A percentile compares a stretch with the other conserved stretches of the same genome.
These are phyloP conservation scores for Leptogaster cylindrica DNA, from an alignment of 2,888 invertebrate genomes.

Conservation along the genomic window DNA sequence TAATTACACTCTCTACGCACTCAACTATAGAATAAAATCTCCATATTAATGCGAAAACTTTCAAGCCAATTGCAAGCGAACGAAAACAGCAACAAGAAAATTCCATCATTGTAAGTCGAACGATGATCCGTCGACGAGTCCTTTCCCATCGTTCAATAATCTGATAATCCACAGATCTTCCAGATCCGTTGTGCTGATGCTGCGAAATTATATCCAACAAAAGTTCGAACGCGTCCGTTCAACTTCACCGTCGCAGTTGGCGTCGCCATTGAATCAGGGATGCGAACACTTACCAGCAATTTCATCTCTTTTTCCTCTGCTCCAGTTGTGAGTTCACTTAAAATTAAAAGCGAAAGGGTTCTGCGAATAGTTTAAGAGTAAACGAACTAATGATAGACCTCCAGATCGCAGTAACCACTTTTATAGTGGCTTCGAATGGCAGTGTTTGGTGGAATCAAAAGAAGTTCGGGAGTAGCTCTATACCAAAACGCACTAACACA, in stretches of 20 bases:
- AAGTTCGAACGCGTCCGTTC: no score
- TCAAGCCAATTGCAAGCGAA: background rate
- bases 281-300: conserved; percentile 60
- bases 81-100: conserved; percentile 2
- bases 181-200: no score
- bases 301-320: conserved; percentile 53
- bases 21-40: background rate
- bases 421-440: conserved; percentile 56
- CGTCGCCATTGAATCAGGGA: no score
- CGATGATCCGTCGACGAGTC: no score
- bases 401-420: conserved; percentile 57
- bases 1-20: background rate
- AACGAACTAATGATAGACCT: conserved; percentile 62
- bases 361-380: conserved; percentile 57
- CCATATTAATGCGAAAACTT: background rate
- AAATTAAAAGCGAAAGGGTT: conserved; percentile 49
- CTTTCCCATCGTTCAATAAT: no score
- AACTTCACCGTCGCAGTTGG: no score
- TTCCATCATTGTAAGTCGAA: no score
- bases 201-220: no score
- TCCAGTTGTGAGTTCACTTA: conserved; percentile 45
- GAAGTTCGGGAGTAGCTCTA: conserved; percentile 17
- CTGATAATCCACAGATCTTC: no score
- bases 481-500: background rate
- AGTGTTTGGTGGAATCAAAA: conserved; percentile 9